Percentiles rank a stretch among this genome's conserved stretches.
Evolutionary conservation across 2,888 invertebrate species (phyloP).

Genomic region (Zygothrica quintamaculata): DNA sequence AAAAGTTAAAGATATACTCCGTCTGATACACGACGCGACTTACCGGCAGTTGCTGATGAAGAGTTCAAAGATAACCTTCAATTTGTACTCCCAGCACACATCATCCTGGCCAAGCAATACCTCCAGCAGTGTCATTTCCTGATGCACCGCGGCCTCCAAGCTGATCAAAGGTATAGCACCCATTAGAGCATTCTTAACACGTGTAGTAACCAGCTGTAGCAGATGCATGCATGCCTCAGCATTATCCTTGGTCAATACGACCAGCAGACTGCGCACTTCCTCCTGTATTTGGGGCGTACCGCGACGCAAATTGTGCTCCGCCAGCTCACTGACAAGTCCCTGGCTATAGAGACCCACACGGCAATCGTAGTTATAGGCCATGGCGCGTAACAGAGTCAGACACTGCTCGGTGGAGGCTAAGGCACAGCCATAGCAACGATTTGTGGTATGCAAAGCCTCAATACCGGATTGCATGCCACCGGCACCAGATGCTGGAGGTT

Average conservation of each 20-base stretch:
- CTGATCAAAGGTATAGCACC: slow-evolving; percentile 91
- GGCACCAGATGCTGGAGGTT: slow-evolving; percentile 49
- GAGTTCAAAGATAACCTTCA: slow-evolving; percentile 94
- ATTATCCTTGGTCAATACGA: slow-evolving; percentile 95
- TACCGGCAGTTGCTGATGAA: slow-evolving; percentile 91
- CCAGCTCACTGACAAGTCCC: slow-evolving; percentile 94
- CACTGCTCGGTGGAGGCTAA: slow-evolving; percentile 97
- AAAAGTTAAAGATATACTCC: too few species aligned
- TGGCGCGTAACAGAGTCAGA: slow-evolving; percentile 93
- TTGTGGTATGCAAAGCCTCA: slow-evolving; percentile 83
- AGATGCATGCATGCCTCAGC: slow-evolving; percentile 89
- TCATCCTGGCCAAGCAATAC: slow-evolving; percentile 96
- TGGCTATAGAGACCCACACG: slow-evolving; percentile 91
- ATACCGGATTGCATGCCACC: slow-evolving; percentile 54
- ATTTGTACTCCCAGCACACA: slow-evolving; percentile 96
- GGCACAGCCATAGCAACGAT: slow-evolving; percentile 94
- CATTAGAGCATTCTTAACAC: slow-evolving; percentile 92
- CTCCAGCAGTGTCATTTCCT: slow-evolving; percentile 94
- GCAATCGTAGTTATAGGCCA: slow-evolving; percentile 92
- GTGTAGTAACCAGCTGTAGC: slow-evolving; percentile 89
- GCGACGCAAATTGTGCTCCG: slow-evolving; percentile 94
- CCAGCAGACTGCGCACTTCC: slow-evolving; percentile 94
- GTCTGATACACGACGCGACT: too few species aligned
- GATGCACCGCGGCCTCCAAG: slow-evolving; percentile 91
- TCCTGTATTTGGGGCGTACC: slow-evolving; percentile 94